Conservation (phyloP, 2,888 invertebrate genomes). For the Drosophila diplacantha region DNA sequence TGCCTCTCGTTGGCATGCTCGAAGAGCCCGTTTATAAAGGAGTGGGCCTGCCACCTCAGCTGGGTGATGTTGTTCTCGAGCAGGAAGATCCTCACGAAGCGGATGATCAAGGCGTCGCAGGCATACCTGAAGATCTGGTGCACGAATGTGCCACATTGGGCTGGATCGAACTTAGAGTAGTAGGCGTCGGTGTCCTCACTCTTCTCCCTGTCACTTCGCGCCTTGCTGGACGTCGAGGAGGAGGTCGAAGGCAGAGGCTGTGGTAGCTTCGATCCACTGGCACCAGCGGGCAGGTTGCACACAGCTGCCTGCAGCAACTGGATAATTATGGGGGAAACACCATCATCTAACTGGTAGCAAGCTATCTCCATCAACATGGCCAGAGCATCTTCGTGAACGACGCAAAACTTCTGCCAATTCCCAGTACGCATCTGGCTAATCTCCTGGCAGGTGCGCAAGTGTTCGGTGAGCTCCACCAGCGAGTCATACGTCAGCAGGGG, state of each 20-base stretch:
- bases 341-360: constrained; percentile 89
- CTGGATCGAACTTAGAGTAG: constrained; percentile 83
- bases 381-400: constrained; percentile 84
- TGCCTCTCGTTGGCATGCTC: constrained; percentile 88
- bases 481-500: constrained; percentile 88
- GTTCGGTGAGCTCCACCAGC: constrained; percentile 95
- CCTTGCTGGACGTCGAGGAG: constrained; percentile 63
- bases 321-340: constrained; percentile 92
- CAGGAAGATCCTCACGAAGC: constrained; percentile 92
- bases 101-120: constrained; percentile 78
- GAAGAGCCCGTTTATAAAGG: constrained; percentile 88
- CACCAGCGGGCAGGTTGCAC: constrained; percentile 79
- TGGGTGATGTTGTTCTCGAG: constrained; percentile 95
- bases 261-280: constrained; percentile 39
- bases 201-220: constrained; percentile 82
- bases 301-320: constrained; percentile 94
- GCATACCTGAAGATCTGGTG: constrained; percentile 84
- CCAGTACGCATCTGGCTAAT: constrained; percentile 93
- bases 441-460: constrained; percentile 95
- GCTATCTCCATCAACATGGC: constrained; percentile 90
- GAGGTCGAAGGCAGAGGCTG: constrained; percentile 36
- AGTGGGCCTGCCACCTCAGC: constrained; percentile 97
- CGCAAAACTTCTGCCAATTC: constrained; percentile 96
- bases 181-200: constrained; percentile 82
- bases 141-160: constrained; percentile 83